A percentile compares a stretch with the other conserved stretches of the same genome.
These are phyloP conservation scores for Limnephilus auricula DNA, from an alignment of 2,888 invertebrate species.

Conservation along the genomic window DNA sequence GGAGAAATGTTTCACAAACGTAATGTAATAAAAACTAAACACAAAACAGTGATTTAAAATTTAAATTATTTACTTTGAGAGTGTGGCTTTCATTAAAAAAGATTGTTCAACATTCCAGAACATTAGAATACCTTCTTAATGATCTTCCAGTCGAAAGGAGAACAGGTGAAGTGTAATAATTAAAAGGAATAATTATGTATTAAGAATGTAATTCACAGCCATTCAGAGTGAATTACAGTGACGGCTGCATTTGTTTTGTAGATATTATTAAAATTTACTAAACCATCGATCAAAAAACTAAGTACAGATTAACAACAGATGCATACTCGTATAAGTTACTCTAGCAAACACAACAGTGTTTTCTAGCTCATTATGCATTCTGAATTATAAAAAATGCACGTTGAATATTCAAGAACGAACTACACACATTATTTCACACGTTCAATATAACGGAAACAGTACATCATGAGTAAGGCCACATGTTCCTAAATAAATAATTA, in stretches of 20 bases:
- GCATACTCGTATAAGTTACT: background rate
- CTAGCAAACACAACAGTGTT: background rate
- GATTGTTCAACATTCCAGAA: background rate
- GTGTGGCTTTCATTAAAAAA: background rate
- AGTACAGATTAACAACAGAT: background rate
- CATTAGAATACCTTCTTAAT: background rate
- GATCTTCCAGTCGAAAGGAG: background rate
- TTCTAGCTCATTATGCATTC: constrained; percentile 5
- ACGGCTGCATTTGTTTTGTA: background rate
- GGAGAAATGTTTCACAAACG: background rate
- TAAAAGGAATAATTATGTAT: background rate
- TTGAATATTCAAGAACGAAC: constrained; percentile 4
- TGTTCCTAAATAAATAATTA: background rate
- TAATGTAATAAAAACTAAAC: background rate
- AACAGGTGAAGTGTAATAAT: background rate
- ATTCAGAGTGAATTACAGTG: background rate
- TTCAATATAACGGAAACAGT: constrained; percentile 5
- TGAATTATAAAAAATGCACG: background rate
- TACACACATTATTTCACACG: background rate
- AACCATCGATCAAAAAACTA: background rate
- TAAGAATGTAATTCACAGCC: background rate
- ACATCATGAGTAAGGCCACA: background rate
- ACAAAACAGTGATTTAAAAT: background rate
- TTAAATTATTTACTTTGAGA: background rate
- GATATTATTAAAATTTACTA: background rate